phyloP scores from a whole-genome alignment of 2,797 vertebrate genomes.

The Hephaestus fuliginosus region DNA sequence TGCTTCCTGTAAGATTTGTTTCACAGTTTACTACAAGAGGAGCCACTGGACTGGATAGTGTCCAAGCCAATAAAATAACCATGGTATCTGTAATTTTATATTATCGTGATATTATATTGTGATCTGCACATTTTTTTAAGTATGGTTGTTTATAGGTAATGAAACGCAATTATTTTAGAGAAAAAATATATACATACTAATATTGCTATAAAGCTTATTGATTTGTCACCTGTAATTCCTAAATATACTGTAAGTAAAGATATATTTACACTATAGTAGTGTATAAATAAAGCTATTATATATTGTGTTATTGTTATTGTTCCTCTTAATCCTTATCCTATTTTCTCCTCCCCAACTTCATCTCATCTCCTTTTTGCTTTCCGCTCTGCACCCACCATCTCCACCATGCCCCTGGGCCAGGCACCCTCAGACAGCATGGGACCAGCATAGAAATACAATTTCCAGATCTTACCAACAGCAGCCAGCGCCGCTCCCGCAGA shows the following conservation, averaged over 20 bases:
- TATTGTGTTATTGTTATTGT: not conserved
- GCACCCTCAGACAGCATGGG: constrained; percentile 38
- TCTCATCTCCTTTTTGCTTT: not conserved
- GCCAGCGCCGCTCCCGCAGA: constrained; percentile 23
- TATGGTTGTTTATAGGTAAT: not conserved
- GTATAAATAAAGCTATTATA: too few species aligned
- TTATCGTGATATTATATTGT: not conserved
- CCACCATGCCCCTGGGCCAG: constrained; percentile 46
- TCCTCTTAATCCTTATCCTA: not conserved
- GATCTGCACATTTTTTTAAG: not conserved
- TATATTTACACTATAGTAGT: not conserved
- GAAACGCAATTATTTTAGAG: too few species aligned
- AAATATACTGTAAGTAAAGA: not conserved
- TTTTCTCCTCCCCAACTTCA: not conserved
- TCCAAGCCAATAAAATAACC: not conserved
- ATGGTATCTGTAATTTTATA: not conserved
- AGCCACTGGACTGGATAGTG: not conserved
- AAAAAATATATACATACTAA: not conserved
- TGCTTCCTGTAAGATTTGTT: not conserved
- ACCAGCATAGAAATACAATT: constrained; percentile 40
- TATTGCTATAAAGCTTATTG: not conserved
- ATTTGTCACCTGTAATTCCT: not conserved
- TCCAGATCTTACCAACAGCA: constrained; percentile 39
- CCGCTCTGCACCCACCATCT: constrained; percentile 19
- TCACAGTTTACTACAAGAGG: not conserved